These are phyloP conservation scores for Patella caerulea DNA, from an alignment of 2,888 invertebrate genomes.

Conservation along the genomic window DNA sequence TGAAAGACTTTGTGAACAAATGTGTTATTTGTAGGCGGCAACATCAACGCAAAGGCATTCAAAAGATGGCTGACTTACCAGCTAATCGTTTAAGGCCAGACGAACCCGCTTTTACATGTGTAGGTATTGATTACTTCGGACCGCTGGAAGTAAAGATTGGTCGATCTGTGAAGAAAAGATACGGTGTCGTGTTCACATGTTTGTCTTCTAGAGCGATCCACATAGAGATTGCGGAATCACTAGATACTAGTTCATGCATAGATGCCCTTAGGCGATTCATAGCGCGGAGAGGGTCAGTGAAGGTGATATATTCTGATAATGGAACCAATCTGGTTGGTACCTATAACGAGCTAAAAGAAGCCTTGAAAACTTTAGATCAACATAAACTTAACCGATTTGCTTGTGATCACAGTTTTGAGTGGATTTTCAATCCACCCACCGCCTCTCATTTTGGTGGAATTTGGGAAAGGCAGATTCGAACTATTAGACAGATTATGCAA, in stretches of 20 bases:
- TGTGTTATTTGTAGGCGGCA: no score
- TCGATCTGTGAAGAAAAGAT: no score
- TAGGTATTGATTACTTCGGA: constrained; percentile 29
- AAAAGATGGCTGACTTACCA: not conserved
- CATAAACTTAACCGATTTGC: constrained; percentile 22
- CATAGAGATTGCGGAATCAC: constrained; percentile 28
- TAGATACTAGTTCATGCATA: constrained; percentile 25
- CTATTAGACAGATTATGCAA: constrained; percentile 29
- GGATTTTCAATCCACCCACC: constrained; percentile 38
- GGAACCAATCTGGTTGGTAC: constrained; percentile 37
- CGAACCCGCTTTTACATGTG: constrained; percentile 26
- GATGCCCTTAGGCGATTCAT: constrained; percentile 30
- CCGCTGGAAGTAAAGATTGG: no score
- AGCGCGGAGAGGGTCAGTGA: constrained; percentile 22
- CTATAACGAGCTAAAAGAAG: constrained; percentile 27
- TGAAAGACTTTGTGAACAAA: not conserved
- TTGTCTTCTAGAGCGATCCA: constrained; percentile 29
- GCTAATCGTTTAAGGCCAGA: not conserved
- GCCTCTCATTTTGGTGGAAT: constrained; percentile 36
- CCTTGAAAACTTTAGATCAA: constrained; percentile 29
- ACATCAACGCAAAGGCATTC: no score
- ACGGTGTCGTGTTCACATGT: constrained; percentile 39
- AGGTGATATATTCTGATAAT: constrained; percentile 27
- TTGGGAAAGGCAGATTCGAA: constrained; percentile 38
- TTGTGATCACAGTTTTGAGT: constrained; percentile 26